Base-by-base conservation (phyloP, 2,797 vertebrate species). In the Artibeus lituratus region DNA sequence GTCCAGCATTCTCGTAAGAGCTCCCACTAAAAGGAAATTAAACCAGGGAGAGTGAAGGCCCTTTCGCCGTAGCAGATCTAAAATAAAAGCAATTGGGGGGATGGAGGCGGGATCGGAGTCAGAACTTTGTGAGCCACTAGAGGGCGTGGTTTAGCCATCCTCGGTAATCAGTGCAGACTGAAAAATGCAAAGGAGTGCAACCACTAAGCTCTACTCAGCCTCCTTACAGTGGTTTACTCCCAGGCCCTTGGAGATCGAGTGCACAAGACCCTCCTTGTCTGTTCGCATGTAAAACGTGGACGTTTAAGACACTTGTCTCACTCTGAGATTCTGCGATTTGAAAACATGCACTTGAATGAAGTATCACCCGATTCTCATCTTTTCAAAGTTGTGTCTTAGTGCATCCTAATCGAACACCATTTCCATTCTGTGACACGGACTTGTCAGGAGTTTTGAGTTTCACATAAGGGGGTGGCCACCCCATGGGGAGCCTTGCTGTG, bases 381-480 rank as follows among this genome's bases (percentile, higher is more conserved):
- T 97, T 96, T 95, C 74, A 8, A 78, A 76, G 44, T 89, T 22
- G 32, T 26, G 85, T 39, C 44, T 87, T 94, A 29, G 96, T 89
- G 87, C 95, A 57, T 83, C 92, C 85, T 29, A 77, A 94, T 87
- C 96, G 94, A 97, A 96, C 94, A 86, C 80, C 72, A 19, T 87
- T 97, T 97, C 96, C 57, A 69, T 96, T 84, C 93, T 67, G 77
- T 59, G 86, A 95, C 88, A 35, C 96, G 81, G 88, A 96, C 96
- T 96, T 97, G 94, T 98, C 97, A 90, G 80, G 6, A 32, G 62
- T n/a, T n/a, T 16, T 32, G 91, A 94, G 88, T 96, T 98, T 94
- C 97, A 96, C 88, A 4, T 93, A 32, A 97, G 85, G 98, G 96
- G 96, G 97, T 91, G 78, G 97, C 89, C n/a, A n/a, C 93, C 97